phyloP scores from a whole-genome alignment of 2,888 invertebrate species.

The Ligdia adustata region DNA sequence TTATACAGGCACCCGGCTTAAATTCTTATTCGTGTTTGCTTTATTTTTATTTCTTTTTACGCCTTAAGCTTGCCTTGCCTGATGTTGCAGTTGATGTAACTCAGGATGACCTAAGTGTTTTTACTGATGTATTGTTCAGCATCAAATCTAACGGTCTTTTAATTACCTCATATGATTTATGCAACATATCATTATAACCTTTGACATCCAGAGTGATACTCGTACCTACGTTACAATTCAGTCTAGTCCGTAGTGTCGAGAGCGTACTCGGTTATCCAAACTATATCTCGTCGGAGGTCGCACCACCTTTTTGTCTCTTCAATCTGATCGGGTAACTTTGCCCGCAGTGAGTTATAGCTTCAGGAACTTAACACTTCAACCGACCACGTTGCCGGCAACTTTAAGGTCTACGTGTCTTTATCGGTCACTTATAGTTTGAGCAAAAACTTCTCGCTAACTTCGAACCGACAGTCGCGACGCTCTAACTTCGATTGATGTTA shows the following conservation, averaged over 20 bases:
- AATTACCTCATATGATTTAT: too few relatives aligned
- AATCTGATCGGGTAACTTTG: constrained; percentile 69
- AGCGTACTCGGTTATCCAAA: constrained; percentile 62
- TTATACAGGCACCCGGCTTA: constrained; percentile 27
- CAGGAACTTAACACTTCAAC: constrained; percentile 59
- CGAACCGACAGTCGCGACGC: constrained; percentile 17
- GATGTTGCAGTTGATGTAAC: too few relatives aligned
- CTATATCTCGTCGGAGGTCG: constrained; percentile 63
- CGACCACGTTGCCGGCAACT: constrained; percentile 48
- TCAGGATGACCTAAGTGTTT: too few relatives aligned
- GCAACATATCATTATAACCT: too few relatives aligned
- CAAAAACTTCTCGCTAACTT: constrained; percentile 40
- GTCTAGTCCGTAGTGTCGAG: constrained; percentile 45
- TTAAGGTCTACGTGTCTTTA: constrained; percentile 53
- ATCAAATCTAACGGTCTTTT: too few relatives aligned
- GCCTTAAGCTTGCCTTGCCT: too few relatives aligned
- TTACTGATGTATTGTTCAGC: too few relatives aligned
- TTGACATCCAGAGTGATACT: neutral
- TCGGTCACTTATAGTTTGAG: constrained; percentile 46
- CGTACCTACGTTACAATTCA: too few relatives aligned
- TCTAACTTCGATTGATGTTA: too few relatives aligned
- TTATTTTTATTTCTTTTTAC: too few relatives aligned
- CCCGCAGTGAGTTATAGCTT: constrained; percentile 61
- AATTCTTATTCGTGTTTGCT: constrained; percentile 28
- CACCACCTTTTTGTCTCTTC: constrained; percentile 58